Base-by-base conservation (phyloP, 2,888 invertebrate genomes). In the Pecten maximus region DNA sequence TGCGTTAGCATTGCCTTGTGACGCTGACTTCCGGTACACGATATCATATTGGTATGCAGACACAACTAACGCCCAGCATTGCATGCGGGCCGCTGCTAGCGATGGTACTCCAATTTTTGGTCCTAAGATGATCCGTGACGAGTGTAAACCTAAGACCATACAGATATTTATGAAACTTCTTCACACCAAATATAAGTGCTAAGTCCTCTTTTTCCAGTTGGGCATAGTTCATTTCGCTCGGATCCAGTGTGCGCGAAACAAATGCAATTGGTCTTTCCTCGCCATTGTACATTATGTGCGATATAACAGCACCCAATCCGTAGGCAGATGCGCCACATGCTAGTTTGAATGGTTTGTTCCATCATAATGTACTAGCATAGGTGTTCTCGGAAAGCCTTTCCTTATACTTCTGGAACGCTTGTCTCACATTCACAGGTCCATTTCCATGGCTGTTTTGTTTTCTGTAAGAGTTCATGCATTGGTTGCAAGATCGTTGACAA, bases 61-160 rank as follows among this genome's bases (percentile, higher is more conserved):
- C 40, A 97, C 91, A 4, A 93, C 92, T 0, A 95, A 44, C 8
- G 94, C 94, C 95, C 95, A 96, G 60, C 95, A 44, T 90, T 95
- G 95, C 35, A 96, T 93, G n/a, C 95, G 91, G 19, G 93, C 94
- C n/a, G 96, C 95, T 10, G 95, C 93, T 88, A 94, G 91, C 16
- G 94, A 90, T n/a, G 95, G 95, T 23, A 96, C 91, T 12, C 92
- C 93, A 87, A 60, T 93, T 94, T 95, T 95, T 40, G 95, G 93
- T 89, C 95, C 94, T 87, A 97, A 96, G 54, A 97, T 97, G 96
- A 92, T 97, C 97, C 0, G 96, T 97, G 8, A 94, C 87, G 23
- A 97, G 92, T 0, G 96, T 96, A 92, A 97, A 97, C 19, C 94
- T 93, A n/a, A 95, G 93, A 3, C 97, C 97, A 91, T 94, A 96